Percentiles rank a stretch among this genome's conserved stretches.
Conservation (phyloP, 2,888 invertebrate genomes). For the Teleiodes luculella region DNA sequence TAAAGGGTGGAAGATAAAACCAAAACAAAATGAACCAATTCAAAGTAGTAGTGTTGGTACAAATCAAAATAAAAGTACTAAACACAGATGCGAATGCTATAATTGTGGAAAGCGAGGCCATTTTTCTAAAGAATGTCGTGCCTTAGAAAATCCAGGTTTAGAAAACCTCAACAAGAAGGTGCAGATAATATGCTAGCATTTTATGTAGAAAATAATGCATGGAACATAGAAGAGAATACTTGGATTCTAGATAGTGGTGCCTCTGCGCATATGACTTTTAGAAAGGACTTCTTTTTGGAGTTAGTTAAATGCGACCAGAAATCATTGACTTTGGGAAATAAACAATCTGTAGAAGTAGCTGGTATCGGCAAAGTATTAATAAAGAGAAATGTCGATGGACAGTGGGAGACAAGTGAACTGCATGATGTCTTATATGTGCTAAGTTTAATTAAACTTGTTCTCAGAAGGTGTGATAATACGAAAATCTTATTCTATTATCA, state of each 20-base stretch:
- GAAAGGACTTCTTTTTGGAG: slow-evolving; percentile 24
- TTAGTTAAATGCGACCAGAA: slow-evolving; percentile 21
- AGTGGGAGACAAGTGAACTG: slow-evolving; percentile 25
- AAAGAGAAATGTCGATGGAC: slow-evolving; percentile 26
- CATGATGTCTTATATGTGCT: slow-evolving; percentile 34
- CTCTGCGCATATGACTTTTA: slow-evolving; percentile 29
- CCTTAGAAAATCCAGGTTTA: slow-evolving; percentile 21
- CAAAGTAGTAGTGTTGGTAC: neutral
- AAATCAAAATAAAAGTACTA: slow-evolving; percentile 10
- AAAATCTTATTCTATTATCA: slow-evolving; percentile 31
- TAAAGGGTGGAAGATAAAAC: neutral
- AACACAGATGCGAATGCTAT: slow-evolving; percentile 30
- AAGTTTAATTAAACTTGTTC: slow-evolving; percentile 38
- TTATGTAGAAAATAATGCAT: slow-evolving; percentile 12
- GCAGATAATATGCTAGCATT: slow-evolving; percentile 29
- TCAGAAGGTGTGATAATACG: slow-evolving; percentile 36
- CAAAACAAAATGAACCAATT: neutral
- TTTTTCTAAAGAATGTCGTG: slow-evolving; percentile 29
- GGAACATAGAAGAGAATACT: slow-evolving; percentile 16
- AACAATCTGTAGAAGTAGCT: slow-evolving; percentile 25
- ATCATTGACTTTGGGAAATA: slow-evolving; percentile 27
- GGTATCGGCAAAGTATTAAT: slow-evolving; percentile 30
- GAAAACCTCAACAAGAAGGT: slow-evolving; percentile 20
- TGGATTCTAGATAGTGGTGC: slow-evolving; percentile 34
- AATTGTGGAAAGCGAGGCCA: slow-evolving; percentile 31